A percentile compares a stretch with the other conserved stretches of the same genome.
Evolutionary conservation across 2,797 vertebrate species (phyloP).

Genomic region (Myripristis murdjan): DNA sequence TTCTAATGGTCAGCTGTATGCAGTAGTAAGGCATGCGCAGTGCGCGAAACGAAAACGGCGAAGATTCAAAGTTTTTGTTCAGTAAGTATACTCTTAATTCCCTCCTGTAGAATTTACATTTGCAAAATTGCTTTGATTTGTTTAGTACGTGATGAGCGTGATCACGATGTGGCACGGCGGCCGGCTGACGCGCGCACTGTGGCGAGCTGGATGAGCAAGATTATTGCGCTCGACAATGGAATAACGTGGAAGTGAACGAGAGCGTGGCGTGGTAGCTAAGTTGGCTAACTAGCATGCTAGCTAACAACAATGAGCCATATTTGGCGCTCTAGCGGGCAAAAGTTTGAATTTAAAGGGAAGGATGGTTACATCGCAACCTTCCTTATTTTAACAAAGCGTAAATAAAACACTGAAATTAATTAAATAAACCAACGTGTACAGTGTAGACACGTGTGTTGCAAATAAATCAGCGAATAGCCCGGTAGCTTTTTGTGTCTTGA

Average conservation of each 20-base stretch:
- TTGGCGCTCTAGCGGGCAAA: conserved; percentile 83
- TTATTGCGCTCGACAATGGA: conserved; percentile 78
- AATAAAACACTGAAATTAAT: rapidly evolving
- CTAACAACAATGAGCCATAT: conserved; percentile 86
- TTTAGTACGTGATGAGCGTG: not conserved
- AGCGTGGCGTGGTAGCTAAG: conserved; percentile 84
- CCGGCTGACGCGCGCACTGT: conserved; percentile 38
- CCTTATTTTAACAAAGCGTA: not conserved
- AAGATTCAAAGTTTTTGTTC: conserved; percentile 89
- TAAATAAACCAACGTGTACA: not conserved
- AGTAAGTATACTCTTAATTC: conserved; percentile 78
- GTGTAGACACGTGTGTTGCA: conserved; percentile 16
- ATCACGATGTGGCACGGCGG: not conserved
- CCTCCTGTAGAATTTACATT: conserved; percentile 26
- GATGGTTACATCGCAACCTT: not conserved
- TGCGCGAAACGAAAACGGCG: conserved; percentile 71
- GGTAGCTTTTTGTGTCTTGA: conserved; percentile 83
- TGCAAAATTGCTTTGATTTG: not conserved
- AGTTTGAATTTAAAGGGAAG: conserved; percentile 78
- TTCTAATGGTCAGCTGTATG: conserved; percentile 85
- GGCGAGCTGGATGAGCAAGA: conserved; percentile 44
- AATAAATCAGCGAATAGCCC: conserved; percentile 56
- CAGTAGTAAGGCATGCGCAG: conserved; percentile 87
- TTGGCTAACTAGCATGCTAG: conserved; percentile 79
- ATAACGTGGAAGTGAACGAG: conserved; percentile 81